Percentiles rank a stretch among this genome's conserved stretches.
phyloP scores from a whole-genome alignment of 92 coral and sea anemone genomes.

The Meandrina meandrites region DNA sequence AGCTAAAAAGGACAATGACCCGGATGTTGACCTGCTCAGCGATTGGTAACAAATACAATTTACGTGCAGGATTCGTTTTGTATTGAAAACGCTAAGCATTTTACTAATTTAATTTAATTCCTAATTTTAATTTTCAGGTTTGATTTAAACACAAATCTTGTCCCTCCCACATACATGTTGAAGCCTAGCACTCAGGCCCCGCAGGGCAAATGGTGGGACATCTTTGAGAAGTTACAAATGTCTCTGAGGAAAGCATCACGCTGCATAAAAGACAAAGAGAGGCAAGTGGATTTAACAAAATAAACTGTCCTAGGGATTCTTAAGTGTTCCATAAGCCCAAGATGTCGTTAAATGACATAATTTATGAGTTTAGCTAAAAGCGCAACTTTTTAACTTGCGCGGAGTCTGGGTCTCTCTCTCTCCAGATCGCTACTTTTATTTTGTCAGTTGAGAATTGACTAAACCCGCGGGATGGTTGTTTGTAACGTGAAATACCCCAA shows the following conservation, averaged over 20 bases:
- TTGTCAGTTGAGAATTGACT: too few relatives aligned
- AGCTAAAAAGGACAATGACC: constrained; percentile 46
- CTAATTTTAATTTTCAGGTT: constrained; percentile 17
- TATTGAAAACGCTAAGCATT: background rate
- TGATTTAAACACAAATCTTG: constrained; percentile 31
- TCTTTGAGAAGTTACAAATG: constrained; percentile 47
- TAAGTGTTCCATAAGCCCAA: too few relatives aligned
- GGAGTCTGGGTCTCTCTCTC: too few relatives aligned
- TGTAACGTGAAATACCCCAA: too few relatives aligned
- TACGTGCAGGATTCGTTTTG: too few relatives aligned
- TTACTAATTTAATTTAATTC: too few relatives aligned
- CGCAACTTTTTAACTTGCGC: too few relatives aligned
- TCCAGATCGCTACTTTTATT: too few relatives aligned
- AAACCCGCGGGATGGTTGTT: too few relatives aligned
- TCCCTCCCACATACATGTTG: constrained; percentile 38
- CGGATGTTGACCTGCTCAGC: constrained; percentile 33
- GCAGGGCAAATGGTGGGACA: constrained; percentile 53
- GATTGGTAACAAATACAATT: constrained; percentile 14
- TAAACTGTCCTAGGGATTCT: background rate
- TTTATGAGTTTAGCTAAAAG: too few relatives aligned
- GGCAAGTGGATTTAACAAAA: background rate
- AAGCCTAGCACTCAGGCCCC: constrained; percentile 54
- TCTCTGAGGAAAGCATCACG: constrained; percentile 43
- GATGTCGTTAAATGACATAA: background rate
- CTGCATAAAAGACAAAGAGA: constrained; percentile 34